phyloP scores from a whole-genome alignment of 2,113 vertebrate species.

The Casuarius casuarius region DNA sequence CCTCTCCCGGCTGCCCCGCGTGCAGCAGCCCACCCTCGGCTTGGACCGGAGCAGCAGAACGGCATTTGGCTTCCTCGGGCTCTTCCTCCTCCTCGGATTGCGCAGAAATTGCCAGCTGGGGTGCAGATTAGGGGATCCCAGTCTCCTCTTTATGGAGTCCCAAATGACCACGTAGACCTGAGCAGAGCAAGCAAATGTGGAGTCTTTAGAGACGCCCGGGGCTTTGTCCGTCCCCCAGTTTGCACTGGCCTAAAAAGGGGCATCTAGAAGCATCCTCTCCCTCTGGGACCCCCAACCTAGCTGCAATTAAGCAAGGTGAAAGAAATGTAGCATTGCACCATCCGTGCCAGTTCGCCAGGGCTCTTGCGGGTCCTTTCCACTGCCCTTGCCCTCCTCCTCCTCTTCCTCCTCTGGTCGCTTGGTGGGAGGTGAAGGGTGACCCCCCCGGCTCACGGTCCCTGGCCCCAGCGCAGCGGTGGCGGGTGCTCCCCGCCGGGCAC shows the following conservation, averaged over 20 bases:
- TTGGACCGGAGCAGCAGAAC: neutral
- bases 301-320: neutral
- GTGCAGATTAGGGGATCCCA: neutral
- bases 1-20: neutral
- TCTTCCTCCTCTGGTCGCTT: too few species aligned
- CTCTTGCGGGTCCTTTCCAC: neutral
- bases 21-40: neutral
- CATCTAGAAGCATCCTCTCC: neutral
- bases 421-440: too few species aligned
- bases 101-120: neutral
- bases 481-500: neutral
- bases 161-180: neutral
- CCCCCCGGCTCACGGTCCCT: neutral
- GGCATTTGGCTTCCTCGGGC: neutral
- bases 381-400: neutral
- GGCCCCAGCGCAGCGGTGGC: neutral
- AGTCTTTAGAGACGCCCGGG: too few species aligned
- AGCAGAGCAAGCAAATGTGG: neutral
- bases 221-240: neutral
- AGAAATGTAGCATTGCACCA: neutral
- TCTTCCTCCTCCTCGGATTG: neutral
- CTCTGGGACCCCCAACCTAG: neutral
- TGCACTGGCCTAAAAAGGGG: neutral
- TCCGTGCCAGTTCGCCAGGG: too few species aligned
- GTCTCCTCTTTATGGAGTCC: neutral